Base-by-base conservation (phyloP, 1,140 invertebrate species). In the Cyclargus thomasi region DNA sequence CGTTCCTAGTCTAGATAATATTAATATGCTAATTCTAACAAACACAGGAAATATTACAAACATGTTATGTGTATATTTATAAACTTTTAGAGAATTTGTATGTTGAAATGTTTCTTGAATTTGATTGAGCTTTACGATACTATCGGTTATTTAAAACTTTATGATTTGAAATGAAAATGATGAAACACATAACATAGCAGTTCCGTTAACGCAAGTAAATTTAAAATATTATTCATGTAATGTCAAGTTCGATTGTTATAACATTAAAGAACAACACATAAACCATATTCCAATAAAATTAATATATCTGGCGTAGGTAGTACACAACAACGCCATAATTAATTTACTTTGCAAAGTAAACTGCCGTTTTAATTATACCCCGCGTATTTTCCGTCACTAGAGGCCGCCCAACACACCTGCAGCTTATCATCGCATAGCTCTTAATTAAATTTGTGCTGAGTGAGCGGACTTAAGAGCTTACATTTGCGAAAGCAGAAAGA, bases 341-440 rank as follows among this genome's bases (percentile, higher is more conserved):
- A 47, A 47, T 47, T 47, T 47, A 47, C 39, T 47, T 47, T 47
- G 39, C 39, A 47, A 47, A 47, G 39, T 47, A 47, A 47, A 47
- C 39, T 47, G 39, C 39, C 39, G 39, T 47, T 47, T 39, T 47
- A 47, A 47, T 47, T 47, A 47, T 47, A 47, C 39, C 39, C 39
- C 39, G 39, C 39, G 39, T 59, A 59, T 59, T 59, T 59, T 55
- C 18, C 17, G 20, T 20, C 55, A 20, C 55, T 17, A 59, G 18
- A 59, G 55, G 8, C 17, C 55, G 39, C 29, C 29, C 29, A 29
- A 47, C 39, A 47, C 10, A 59, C 55, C 55, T 59, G 55, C 55
- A 59, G 55, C 55, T 59, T 59, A 59, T 20, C 55, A 59, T 59
- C 7, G 55, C 55, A 59, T 20, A 59, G 55, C 55, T 59, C 55